Conservation (phyloP, 1,140 invertebrate genomes). For the Leptopilina boulardi region DNA sequence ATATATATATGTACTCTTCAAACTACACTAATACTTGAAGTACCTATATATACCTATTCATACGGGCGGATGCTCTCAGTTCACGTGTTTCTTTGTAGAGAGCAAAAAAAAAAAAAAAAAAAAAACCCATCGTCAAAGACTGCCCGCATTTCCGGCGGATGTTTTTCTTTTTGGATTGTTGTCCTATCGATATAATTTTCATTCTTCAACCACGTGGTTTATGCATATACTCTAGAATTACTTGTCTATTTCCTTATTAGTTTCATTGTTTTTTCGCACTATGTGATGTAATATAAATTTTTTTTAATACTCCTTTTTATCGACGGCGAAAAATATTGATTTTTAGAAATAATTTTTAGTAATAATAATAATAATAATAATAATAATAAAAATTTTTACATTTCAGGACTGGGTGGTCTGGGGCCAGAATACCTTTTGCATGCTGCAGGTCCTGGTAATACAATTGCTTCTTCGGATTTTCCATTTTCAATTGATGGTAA, state of each 20-base stretch:
- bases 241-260: constrained; percentile 10
- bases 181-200: constrained; percentile 33
- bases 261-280: not conserved
- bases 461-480: constrained; percentile 85
- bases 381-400: constrained; percentile 31
- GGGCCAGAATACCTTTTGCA: constrained; percentile 86
- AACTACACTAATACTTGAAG: not conserved
- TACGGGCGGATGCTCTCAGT: constrained; percentile 54
- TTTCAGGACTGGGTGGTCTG: constrained; percentile 82
- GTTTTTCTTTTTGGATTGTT: constrained; percentile 53
- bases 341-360: no score
- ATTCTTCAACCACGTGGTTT: constrained; percentile 47
- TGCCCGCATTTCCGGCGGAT: constrained; percentile 73
- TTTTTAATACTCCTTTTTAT: no score
- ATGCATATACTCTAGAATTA: constrained; percentile 39
- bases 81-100: constrained; percentile 43
- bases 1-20: no score
- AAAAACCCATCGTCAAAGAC: constrained; percentile 41
- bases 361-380: not conserved
- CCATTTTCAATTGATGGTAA: constrained; percentile 88
- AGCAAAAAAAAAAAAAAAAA: no score
- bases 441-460: constrained; percentile 84
- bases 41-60: constrained; percentile 41
- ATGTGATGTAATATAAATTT: no score
- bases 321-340: no score